These are phyloP conservation scores for Pangasius larnaudii DNA, from an alignment of 2,797 vertebrate species.

Conservation along the genomic window DNA sequence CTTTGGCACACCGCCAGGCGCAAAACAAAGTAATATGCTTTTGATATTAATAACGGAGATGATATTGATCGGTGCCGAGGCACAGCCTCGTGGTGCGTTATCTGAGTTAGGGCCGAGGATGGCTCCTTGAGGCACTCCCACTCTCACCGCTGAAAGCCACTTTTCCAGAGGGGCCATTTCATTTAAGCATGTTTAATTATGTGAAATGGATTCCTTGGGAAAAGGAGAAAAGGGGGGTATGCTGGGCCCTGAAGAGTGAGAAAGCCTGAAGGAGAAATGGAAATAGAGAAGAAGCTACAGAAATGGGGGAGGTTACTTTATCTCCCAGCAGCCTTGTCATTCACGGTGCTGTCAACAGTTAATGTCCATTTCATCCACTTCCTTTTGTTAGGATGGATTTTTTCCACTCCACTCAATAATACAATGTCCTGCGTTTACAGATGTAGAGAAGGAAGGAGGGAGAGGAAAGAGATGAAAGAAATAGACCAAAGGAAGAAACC, in stretches of 20 bases:
- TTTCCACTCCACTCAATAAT: slow-evolving; percentile 61
- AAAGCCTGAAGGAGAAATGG: slow-evolving; percentile 41
- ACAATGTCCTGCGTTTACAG: slow-evolving; percentile 52
- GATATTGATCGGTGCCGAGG: slow-evolving; percentile 89
- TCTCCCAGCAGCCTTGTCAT: slow-evolving; percentile 60
- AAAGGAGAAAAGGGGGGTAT: slow-evolving; percentile 68
- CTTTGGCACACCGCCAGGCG: slow-evolving; percentile 86
- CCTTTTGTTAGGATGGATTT: slow-evolving; percentile 65
- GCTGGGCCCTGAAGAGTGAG: slow-evolving; percentile 50
- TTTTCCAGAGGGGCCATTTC: slow-evolving; percentile 93
- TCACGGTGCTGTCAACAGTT: slow-evolving; percentile 71
- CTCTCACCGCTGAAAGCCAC: slow-evolving; percentile 87
- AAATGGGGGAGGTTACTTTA: slow-evolving; percentile 55
- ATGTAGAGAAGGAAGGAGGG: slow-evolving; percentile 31
- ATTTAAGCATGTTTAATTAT: slow-evolving; percentile 96
- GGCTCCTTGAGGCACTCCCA: slow-evolving; percentile 88
- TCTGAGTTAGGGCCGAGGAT: slow-evolving; percentile 66
- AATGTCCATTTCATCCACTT: slow-evolving; percentile 65
- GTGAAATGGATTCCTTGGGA: slow-evolving; percentile 88
- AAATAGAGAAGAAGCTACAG: slow-evolving; percentile 54
- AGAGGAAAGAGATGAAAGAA: slow-evolving; percentile 44
- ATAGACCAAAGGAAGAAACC: slow-evolving; percentile 21
- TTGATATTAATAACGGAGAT: slow-evolving; percentile 99
- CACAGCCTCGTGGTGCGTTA: slow-evolving; percentile 70
- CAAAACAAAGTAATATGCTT: slow-evolving; percentile 99